A percentile compares a stretch with the other conserved stretches of the same genome.
Conservation (phyloP, 2,113 vertebrate genomes). For the Galbula dea region DNA sequence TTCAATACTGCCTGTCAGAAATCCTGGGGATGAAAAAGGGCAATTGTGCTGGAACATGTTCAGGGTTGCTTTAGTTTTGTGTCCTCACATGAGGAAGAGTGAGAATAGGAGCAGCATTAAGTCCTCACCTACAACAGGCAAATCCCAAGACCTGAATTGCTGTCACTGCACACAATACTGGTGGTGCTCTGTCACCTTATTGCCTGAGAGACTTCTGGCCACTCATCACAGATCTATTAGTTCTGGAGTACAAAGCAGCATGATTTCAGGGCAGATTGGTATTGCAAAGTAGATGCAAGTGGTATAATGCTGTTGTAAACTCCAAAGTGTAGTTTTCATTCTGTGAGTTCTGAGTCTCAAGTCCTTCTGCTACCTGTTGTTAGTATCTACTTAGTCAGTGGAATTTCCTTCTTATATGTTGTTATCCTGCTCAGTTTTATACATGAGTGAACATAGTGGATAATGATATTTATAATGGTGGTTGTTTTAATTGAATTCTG, state of each 20-base stretch:
- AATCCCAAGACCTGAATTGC: neutral
- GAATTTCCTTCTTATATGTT: neutral
- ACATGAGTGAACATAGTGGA: neutral
- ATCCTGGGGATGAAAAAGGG: neutral
- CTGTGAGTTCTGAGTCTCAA: neutral
- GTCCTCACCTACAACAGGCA: slow-evolving; percentile 43
- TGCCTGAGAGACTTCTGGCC: slow-evolving; percentile 26
- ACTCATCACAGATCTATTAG: neutral
- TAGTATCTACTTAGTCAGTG: neutral
- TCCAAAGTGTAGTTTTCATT: neutral
- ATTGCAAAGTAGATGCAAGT: neutral
- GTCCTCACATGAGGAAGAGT: slow-evolving; percentile 22
- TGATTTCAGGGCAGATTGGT: neutral
- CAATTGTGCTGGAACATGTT: neutral
- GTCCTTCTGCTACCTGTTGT: neutral
- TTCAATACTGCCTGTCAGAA: neutral
- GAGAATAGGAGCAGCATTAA: slow-evolving; percentile 64
- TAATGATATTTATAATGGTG: neutral
- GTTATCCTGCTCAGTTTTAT: neutral
- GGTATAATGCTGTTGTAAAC: neutral
- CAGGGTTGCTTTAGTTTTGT: neutral
- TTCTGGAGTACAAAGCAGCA: neutral
- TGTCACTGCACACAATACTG: neutral
- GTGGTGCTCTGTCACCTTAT: slow-evolving; percentile 21
- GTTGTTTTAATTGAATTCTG: neutral